phyloP scores from a whole-genome alignment of 2,113 vertebrate genomes.

The Cheilinus undulatus region DNA sequence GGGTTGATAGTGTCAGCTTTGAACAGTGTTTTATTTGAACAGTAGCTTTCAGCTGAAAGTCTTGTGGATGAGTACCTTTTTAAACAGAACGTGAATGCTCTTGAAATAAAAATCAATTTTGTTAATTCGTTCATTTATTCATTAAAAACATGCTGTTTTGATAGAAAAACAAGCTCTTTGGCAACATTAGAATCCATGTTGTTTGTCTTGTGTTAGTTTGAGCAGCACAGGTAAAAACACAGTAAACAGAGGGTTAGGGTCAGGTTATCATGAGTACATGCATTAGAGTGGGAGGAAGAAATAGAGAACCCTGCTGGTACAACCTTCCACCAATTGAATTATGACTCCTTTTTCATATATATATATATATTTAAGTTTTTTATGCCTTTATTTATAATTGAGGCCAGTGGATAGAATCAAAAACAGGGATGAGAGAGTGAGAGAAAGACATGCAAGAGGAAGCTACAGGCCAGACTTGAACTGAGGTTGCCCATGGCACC shows the following conservation, averaged over 20 bases:
- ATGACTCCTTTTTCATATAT: no score
- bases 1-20: slow-evolving; percentile 16
- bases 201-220: background rate
- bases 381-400: no score
- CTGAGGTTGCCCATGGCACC: no score
- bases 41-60: background rate
- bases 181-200: background rate
- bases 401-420: no score
- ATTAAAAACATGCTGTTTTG: background rate
- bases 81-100: background rate
- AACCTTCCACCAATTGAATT: no score
- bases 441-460: no score
- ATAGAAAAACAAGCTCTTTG: background rate
- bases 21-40: background rate
- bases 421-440: no score
- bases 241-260: no score
- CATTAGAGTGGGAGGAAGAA: no score
- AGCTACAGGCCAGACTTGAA: no score
- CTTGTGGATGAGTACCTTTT: background rate
- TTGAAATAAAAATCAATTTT: background rate
- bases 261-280: background rate
- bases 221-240: background rate
- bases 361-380: no score
- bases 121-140: background rate
- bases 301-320: no score